Evolutionary conservation across 2,797 vertebrate species (phyloP).

Genomic region (Glossophaga mutica): DNA sequence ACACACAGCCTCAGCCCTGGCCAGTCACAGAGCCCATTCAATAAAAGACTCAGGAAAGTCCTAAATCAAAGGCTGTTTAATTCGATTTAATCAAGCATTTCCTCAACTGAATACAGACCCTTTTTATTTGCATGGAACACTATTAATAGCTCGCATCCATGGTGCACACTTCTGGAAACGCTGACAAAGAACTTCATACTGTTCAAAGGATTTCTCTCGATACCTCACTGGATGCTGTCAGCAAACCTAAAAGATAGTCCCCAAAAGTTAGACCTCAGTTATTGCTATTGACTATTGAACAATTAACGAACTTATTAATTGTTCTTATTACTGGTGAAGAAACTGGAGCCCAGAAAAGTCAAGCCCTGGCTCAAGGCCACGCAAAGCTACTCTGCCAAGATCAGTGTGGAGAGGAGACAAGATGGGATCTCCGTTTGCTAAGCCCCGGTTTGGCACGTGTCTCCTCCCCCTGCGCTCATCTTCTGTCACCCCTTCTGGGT

Average conservation of each 20-base stretch:
- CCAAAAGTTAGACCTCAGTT: neutral
- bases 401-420: neutral
- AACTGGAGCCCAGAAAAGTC: neutral
- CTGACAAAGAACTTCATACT: neutral
- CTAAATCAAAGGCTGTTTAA: constrained; percentile 47
- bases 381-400: neutral
- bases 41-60: neutral
- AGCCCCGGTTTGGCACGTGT: neutral
- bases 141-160: neutral
- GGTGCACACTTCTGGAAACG: neutral
- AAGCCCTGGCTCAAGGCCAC: neutral
- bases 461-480: neutral
- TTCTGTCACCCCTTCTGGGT: neutral
- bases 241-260: neutral
- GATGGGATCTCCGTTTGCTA: neutral
- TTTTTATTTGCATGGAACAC: neutral
- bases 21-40: neutral
- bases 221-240: neutral
- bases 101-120: constrained; percentile 21
- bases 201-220: neutral
- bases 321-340: neutral
- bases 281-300: neutral
- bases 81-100: constrained; percentile 48
- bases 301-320: neutral
- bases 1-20: neutral